phyloP scores from a whole-genome alignment of 2,888 invertebrate species.

The Zygogramma bicolorata region DNA sequence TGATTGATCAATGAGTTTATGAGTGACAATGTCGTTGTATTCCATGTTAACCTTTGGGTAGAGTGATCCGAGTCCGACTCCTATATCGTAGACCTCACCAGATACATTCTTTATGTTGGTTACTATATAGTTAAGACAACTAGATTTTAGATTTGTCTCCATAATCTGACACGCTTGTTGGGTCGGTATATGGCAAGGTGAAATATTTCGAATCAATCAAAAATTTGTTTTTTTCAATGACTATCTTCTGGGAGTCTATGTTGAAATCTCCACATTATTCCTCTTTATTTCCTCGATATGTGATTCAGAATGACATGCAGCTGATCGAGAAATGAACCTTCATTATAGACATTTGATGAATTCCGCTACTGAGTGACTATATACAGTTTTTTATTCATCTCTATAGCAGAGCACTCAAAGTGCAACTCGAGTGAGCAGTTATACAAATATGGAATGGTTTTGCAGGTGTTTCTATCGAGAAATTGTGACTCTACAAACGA shows the following conservation, averaged over 20 bases:
- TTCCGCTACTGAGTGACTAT: not conserved
- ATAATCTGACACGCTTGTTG: conserved; percentile 6
- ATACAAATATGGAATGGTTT: not conserved
- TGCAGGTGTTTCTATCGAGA: not conserved
- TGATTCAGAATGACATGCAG: not conserved
- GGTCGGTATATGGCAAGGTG: not conserved
- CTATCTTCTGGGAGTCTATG: conserved; percentile 10
- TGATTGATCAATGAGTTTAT: too few relatives aligned
- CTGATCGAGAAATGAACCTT: not conserved
- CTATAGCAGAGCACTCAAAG: not conserved
- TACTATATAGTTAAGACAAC: conserved; percentile 14
- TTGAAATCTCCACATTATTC: conserved; percentile 11
- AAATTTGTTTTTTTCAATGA: conserved; percentile 5
- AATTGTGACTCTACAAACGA: not conserved
- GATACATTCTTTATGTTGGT: not conserved
- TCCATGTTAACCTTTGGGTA: not conserved
- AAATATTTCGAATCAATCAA: conserved; percentile 11
- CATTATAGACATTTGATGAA: not conserved
- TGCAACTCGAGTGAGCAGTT: not conserved
- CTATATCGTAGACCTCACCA: not conserved
- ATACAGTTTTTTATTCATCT: not conserved
- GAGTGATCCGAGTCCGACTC: conserved; percentile 8
- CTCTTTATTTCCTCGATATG: not conserved
- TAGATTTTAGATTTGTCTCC: not conserved
- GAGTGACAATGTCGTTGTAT: too few relatives aligned